Evolutionary conservation across 2,797 vertebrate genomes (phyloP).

Genomic region (Phoxinus dragarum): DNA sequence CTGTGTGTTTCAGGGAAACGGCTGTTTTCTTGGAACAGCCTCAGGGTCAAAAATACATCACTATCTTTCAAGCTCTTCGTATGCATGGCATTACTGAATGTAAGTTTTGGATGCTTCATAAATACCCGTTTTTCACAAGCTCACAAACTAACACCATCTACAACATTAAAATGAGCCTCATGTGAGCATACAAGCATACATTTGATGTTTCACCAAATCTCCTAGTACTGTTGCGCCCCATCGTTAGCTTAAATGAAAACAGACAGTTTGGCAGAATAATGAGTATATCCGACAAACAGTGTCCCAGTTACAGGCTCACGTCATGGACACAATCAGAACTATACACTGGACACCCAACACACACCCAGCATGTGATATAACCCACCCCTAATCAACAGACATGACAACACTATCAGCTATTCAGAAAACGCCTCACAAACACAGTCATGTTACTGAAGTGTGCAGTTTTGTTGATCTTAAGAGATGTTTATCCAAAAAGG

Average conservation of each 20-base stretch:
- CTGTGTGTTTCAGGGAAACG: slow-evolving; percentile 5
- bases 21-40: slow-evolving; percentile 55
- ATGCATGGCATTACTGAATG: slow-evolving; percentile 73
- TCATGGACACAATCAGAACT: not conserved
- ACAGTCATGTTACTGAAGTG: not conserved
- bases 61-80: slow-evolving; percentile 57
- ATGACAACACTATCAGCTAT: slow-evolving; percentile 6
- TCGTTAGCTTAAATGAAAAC: slow-evolving; percentile 15
- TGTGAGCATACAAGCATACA: not conserved
- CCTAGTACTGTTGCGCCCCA: not conserved
- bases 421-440: slow-evolving; percentile 1
- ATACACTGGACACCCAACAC: not conserved
- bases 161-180: not conserved
- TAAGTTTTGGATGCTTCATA: slow-evolving; percentile 28
- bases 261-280: slow-evolving; percentile 6
- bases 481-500: not conserved
- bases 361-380: not conserved
- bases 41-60: slow-evolving; percentile 34
- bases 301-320: not conserved
- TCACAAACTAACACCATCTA: not conserved
- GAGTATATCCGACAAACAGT: not conserved
- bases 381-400: not conserved
- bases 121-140: not conserved
- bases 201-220: not conserved
- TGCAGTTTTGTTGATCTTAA: not conserved